Evolutionary conservation across 37 sponge, comb jelly and placozoan species (phyloP), one percentile per base, ranked within the genome.

Genomic region (Chondrilla cf. caribensis): DNA sequence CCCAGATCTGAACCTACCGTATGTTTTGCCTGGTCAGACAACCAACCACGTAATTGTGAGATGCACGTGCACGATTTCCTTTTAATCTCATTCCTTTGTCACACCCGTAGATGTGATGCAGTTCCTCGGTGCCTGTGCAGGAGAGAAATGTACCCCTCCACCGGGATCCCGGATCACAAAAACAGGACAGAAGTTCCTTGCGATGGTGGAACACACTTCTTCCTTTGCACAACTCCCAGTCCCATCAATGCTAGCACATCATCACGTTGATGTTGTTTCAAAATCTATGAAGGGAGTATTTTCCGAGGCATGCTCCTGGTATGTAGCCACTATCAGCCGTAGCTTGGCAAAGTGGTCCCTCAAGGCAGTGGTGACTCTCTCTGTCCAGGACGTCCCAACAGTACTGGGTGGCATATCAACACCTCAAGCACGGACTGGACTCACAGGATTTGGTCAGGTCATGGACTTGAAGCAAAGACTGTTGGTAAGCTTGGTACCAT

Each of bases 331-430:
- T 18, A 42, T 73, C 22, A n/a, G 41, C 21, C n/a, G 18, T 11
- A 73, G 76, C 76, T 43, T 73, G 11, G 21, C 42, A 36, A 73
- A 73, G 76, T 73, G 76, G 76, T 73, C 76, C 18, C 21, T 73
- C 21, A 73, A 73, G 76, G 38, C 31, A 37, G 24, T 73, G 7
- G 17, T 73, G 11, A 73, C 76, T 3, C 76, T 73, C n/a, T 32
- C 44, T 43, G 44, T 73, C n/a, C 41, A n/a, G 31, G 76, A 73
- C 76, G 11, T 47, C 11, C 11, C 9, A 14, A 6, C 11, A 11
- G 51, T 47, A 6, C 51, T 47, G 51, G 51, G 11, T 11, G 11
- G 51, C 11, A 47, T 47, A 47, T 47, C 51, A 47, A 47, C 9
- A 47, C 11, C 51, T 14, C 9, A 14, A 11, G 6, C 51, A 14